Evolutionary conservation across 2,888 invertebrate genomes (phyloP).

Genomic region (Xanthia icteritia): DNA sequence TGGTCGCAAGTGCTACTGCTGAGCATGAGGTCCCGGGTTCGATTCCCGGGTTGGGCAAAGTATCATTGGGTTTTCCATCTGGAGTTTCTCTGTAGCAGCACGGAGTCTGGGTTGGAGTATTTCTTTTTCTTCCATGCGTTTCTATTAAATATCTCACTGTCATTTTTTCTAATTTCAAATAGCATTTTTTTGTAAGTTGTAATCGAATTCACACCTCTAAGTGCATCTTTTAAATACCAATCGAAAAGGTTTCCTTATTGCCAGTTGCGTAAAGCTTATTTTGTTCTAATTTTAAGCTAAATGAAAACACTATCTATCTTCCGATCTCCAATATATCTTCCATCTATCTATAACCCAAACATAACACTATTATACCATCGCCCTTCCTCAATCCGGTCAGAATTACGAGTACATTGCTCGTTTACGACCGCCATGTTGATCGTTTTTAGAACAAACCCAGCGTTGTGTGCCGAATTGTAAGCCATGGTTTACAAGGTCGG

Average conservation of each 20-base stretch:
- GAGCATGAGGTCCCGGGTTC: too few species aligned
- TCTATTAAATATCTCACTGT: too few species aligned
- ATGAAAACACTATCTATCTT: slow-evolving; percentile 1
- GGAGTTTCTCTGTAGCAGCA: too few species aligned
- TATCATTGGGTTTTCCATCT: too few species aligned
- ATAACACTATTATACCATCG: slow-evolving; percentile 24
- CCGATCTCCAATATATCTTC: slow-evolving; percentile 6
- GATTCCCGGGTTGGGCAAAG: too few species aligned
- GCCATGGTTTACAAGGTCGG: slow-evolving; percentile 53
- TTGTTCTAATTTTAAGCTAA: background rate
- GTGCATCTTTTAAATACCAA: background rate
- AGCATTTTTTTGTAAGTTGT: too few species aligned
- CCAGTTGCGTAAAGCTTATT: too few species aligned
- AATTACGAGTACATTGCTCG: slow-evolving; percentile 51
- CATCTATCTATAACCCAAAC: slow-evolving; percentile 23
- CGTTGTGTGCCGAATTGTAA: slow-evolving; percentile 51
- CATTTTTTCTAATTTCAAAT: too few species aligned
- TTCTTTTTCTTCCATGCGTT: too few species aligned
- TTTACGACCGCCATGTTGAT: slow-evolving; percentile 49
- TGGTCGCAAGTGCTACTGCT: too few species aligned
- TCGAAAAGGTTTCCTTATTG: background rate
- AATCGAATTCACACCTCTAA: background rate
- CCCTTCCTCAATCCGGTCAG: slow-evolving; percentile 46
- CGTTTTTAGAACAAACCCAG: slow-evolving; percentile 52
- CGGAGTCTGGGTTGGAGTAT: too few species aligned